These are phyloP conservation scores for Physeter macrocephalus DNA, from an alignment of 2,113 vertebrate species.

Conservation along the genomic window DNA sequence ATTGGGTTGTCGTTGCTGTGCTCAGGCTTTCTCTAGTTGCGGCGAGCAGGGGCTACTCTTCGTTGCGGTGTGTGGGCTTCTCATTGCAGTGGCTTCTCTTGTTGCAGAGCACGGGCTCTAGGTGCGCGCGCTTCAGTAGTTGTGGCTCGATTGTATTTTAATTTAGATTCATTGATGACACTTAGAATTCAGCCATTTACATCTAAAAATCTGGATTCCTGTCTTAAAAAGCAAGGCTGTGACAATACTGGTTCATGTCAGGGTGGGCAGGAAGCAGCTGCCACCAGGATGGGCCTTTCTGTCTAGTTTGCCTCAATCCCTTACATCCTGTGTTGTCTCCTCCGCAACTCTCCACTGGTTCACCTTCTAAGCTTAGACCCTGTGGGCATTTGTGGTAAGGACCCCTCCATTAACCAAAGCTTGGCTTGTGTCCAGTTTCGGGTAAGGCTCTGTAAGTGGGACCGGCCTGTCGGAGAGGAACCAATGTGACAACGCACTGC, in stretches of 20 bases:
- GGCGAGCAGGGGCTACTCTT: no score
- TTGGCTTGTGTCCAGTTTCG: neutral
- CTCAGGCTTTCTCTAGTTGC: no score
- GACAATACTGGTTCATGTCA: neutral
- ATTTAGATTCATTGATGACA: neutral
- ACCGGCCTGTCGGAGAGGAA: neutral
- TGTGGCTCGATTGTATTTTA: no score
- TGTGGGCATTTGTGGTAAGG: neutral
- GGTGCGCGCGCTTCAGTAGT: no score
- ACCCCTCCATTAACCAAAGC: neutral
- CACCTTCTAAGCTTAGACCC: neutral
- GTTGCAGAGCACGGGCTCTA: no score
- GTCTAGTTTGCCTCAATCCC: neutral
- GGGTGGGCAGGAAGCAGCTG: neutral
- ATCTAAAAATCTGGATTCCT: neutral
- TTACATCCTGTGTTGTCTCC: neutral
- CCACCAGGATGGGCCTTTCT: neutral
- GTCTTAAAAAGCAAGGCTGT: neutral
- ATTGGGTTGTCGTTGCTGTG: no score
- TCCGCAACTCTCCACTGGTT: neutral
- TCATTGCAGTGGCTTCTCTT: no score
- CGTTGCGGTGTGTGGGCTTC: no score
- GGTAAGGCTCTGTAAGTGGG: neutral
- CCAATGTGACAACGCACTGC: neutral
- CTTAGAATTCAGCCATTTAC: neutral